Conservation (phyloP, 2,113 vertebrate species). For the Cephalopholis sonnerati region DNA sequence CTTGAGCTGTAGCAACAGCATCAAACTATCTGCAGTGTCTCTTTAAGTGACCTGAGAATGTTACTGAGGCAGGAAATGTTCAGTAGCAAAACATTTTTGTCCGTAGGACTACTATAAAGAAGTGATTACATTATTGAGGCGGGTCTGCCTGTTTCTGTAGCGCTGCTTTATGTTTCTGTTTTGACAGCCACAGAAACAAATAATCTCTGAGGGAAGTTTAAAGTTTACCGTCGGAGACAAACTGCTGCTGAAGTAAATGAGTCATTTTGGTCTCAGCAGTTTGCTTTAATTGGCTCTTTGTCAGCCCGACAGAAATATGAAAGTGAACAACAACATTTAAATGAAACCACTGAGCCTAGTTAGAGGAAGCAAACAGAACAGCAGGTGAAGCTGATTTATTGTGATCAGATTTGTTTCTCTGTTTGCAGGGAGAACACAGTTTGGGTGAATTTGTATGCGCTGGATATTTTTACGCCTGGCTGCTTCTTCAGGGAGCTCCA, state of each 20-base stretch:
- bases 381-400: constrained; percentile 43
- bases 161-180: background rate
- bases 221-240: constrained; percentile 5
- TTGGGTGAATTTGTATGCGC: constrained; percentile 35
- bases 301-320: constrained; percentile 28
- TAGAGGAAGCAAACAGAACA: constrained; percentile 39
- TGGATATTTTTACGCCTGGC: constrained; percentile 20
- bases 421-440: background rate
- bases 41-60: background rate
- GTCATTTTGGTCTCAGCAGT: constrained; percentile 48
- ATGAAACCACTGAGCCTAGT: constrained; percentile 20
- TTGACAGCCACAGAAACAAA: background rate
- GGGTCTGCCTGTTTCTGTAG: background rate
- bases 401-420: constrained; percentile 14
- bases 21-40: background rate
- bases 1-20: too few relatives aligned
- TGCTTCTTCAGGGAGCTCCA: constrained; percentile 25
- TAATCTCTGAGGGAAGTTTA: background rate
- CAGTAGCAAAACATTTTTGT: background rate
- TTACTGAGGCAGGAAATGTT: background rate
- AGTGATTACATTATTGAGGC: too few relatives aligned
- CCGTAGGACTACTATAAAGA: background rate
- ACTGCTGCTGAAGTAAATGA: constrained; percentile 37
- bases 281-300: constrained; percentile 52
- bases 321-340: constrained; percentile 14